Evolutionary conservation across 1,140 invertebrate species (phyloP).

Genomic region (Latrodectus geometricus): DNA sequence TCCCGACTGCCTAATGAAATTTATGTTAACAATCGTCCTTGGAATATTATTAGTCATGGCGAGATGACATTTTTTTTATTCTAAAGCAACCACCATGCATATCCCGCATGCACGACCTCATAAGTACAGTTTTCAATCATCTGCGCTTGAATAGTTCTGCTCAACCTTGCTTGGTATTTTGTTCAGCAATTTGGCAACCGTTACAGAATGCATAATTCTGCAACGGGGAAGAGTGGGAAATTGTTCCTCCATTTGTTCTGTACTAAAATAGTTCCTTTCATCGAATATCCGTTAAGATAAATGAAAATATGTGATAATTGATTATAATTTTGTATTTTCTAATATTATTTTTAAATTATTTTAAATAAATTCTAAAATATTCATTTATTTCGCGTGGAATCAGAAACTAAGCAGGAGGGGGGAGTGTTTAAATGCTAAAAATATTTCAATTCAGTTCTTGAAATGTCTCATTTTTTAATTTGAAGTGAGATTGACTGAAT

Average conservation of each 20-base stretch:
- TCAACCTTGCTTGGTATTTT: not conserved
- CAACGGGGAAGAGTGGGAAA: not conserved
- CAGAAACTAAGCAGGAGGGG: too few species aligned
- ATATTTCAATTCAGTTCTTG: too few species aligned
- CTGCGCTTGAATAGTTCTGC: not conserved
- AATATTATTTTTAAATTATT: too few species aligned
- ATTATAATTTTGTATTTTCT: too few species aligned
- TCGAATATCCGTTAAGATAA: too few species aligned
- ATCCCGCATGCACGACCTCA: not conserved
- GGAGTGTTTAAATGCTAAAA: too few species aligned
- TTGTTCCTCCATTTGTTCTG: not conserved
- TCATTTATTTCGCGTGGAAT: too few species aligned
- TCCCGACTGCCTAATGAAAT: not conserved
- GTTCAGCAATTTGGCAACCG: not conserved
- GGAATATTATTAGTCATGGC: not conserved
- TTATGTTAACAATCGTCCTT: not conserved
- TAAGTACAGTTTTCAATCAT: not conserved
- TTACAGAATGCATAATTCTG: not conserved
- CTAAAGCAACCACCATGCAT: not conserved
- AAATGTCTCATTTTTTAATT: too few species aligned
- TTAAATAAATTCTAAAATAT: too few species aligned
- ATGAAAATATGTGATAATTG: too few species aligned
- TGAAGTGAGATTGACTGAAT: too few species aligned
- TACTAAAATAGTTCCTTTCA: too few species aligned
- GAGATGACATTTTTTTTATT: not conserved